Evolutionary conservation across 2,888 invertebrate species (phyloP).

Genomic region (Clitarchus hookeri): DNA sequence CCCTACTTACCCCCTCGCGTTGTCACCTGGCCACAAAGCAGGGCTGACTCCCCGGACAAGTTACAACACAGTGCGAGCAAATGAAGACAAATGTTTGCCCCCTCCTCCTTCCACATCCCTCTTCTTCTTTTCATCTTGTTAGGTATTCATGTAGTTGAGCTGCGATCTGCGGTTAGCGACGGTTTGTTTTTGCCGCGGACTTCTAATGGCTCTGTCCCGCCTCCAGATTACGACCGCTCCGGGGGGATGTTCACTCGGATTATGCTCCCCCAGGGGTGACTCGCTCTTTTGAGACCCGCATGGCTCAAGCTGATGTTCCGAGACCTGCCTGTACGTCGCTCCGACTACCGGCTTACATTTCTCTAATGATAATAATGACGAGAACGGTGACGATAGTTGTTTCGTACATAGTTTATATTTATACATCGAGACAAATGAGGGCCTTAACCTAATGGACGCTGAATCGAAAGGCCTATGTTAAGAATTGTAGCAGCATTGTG

Average conservation of each 20-base stretch:
- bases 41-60: slow-evolving; percentile 28
- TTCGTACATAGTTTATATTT: too few relatives aligned
- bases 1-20: not conserved
- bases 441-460: too few relatives aligned
- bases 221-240: not conserved
- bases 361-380: too few relatives aligned
- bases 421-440: too few relatives aligned
- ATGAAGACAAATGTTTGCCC: slow-evolving; percentile 34
- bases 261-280: not conserved
- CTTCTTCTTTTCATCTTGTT: slow-evolving; percentile 16
- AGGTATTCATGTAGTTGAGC: not conserved
- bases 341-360: too few relatives aligned
- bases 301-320: too few relatives aligned
- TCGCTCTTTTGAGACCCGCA: too few relatives aligned
- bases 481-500: too few relatives aligned
- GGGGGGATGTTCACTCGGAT: not conserved
- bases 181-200: slow-evolving; percentile 14
- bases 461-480: too few relatives aligned
- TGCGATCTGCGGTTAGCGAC: not conserved
- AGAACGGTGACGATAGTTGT: too few relatives aligned
- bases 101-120: not conserved
- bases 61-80: slow-evolving; percentile 35
- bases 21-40: not conserved
- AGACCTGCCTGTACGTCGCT: too few relatives aligned
- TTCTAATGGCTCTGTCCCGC: slow-evolving; percentile 3